Conservation (phyloP, 1,140 invertebrate species). For the Ceratina calcarata region DNA sequence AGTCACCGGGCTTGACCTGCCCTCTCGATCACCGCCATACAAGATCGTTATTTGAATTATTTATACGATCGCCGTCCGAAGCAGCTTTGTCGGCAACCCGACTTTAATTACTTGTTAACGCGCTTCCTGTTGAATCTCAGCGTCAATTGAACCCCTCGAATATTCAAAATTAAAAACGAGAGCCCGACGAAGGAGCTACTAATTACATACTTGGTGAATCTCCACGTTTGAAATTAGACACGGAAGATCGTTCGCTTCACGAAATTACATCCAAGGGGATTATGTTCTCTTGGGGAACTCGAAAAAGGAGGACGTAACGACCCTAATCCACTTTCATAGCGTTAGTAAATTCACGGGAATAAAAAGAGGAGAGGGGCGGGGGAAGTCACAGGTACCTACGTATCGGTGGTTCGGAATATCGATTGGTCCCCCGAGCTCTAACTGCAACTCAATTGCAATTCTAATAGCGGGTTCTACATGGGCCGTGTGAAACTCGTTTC, state of each 20-base stretch:
- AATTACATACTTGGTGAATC: too few relatives aligned
- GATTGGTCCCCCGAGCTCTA: conserved; percentile 6
- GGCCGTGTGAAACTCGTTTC: conserved; percentile 27
- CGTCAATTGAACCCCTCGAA: not conserved
- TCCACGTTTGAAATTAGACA: too few relatives aligned
- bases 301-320: not conserved
- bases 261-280: not conserved
- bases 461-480: conserved; percentile 31
- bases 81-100: not conserved
- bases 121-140: not conserved
- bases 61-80: conserved; percentile 26
- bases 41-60: conserved; percentile 32
- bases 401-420: conserved; percentile 16
- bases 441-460: conserved; percentile 41
- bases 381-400: too few relatives aligned
- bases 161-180: not conserved
- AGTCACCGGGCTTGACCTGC: conserved; percentile 6
- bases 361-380: not conserved
- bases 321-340: not conserved
- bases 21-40: not conserved
- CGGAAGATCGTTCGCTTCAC: not conserved
- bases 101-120: conserved; percentile 14
- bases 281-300: not conserved
- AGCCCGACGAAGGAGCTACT: too few relatives aligned
- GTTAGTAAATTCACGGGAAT: not conserved